A percentile compares a stretch with the other conserved stretches of the same genome.
phyloP scores from a whole-genome alignment of 2,113 vertebrate genomes.

The Mesocricetus auratus region DNA sequence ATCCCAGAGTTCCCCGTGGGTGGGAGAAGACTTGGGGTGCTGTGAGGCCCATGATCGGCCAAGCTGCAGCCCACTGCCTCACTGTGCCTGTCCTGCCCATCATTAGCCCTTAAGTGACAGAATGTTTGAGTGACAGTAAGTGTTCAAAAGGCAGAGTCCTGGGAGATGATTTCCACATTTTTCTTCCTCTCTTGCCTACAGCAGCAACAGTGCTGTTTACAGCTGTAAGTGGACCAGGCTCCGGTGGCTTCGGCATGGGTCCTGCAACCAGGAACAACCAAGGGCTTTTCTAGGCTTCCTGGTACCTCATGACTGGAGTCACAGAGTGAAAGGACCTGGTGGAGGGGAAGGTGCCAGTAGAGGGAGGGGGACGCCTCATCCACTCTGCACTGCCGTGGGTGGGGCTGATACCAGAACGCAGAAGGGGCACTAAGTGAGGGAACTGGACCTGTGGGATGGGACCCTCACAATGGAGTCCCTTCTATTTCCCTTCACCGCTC shows the following conservation, averaged over 20 bases:
- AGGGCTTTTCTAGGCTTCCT: neutral
- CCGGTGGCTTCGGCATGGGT: neutral
- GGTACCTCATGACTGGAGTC: neutral
- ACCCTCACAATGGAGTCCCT: neutral
- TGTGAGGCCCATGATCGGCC: too few species aligned
- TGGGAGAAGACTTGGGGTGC: neutral
- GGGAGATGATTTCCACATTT: neutral
- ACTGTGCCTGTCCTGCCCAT: neutral
- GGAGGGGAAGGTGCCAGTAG: rapidly evolving
- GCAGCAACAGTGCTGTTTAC: neutral
- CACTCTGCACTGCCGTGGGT: rapidly evolving
- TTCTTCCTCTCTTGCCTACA: neutral
- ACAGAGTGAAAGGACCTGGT: neutral
- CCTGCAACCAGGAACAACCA: neutral
- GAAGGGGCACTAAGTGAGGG: rapidly evolving
- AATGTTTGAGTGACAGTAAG: neutral
- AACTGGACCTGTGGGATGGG: rapidly evolving
- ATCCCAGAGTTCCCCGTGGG: neutral
- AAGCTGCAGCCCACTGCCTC: too few species aligned
- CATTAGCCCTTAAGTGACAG: neutral
- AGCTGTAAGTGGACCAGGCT: neutral
- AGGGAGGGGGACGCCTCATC: rapidly evolving
- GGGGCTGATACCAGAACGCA: too few species aligned
- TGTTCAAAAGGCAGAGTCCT: neutral
- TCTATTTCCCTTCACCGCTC: rapidly evolving